Conservation (phyloP, 2,113 vertebrate genomes). For the Forbesichthys papilliferus region DNA sequence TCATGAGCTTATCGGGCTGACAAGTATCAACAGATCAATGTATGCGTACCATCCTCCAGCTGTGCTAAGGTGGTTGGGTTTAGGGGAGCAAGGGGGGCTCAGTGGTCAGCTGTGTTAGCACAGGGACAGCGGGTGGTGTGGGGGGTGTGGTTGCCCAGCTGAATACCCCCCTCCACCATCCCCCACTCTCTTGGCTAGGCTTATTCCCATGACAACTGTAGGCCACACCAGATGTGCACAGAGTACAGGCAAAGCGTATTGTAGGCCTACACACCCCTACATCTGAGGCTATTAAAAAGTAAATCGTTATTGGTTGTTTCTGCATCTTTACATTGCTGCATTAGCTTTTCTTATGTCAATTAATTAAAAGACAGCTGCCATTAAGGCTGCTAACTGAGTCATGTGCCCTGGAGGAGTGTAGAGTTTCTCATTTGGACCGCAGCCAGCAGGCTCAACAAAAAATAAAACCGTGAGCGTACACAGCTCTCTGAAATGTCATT, state of each 20-base stretch:
- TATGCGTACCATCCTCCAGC: conserved; percentile 31
- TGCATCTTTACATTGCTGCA: neutral
- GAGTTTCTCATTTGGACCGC: neutral
- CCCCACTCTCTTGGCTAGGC: conserved; percentile 15
- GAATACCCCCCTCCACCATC: conserved; percentile 29
- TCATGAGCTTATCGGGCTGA: neutral
- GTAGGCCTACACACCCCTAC: conserved; percentile 23
- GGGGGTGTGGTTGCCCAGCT: neutral
- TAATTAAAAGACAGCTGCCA: neutral
- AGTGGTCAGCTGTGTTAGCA: conserved; percentile 59
- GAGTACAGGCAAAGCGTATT: conserved; percentile 30
- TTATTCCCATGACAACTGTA: conserved; percentile 67
- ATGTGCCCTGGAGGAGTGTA: neutral
- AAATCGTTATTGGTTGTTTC: conserved; percentile 1
- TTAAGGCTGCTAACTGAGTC: conserved; percentile 1
- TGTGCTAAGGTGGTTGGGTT: conserved; percentile 20
- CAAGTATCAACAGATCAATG: too few relatives aligned
- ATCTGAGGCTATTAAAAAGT: conserved; percentile 2
- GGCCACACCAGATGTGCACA: conserved; percentile 69
- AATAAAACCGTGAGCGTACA: neutral
- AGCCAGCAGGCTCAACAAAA: neutral
- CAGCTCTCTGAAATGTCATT: conserved; percentile 1
- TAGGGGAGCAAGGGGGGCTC: conserved; percentile 36
- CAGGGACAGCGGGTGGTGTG: conserved; percentile 30
- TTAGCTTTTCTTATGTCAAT: neutral